Evolutionary conservation across 2,113 vertebrate species (phyloP).

Genomic region (Todiramphus saurophagus): DNA sequence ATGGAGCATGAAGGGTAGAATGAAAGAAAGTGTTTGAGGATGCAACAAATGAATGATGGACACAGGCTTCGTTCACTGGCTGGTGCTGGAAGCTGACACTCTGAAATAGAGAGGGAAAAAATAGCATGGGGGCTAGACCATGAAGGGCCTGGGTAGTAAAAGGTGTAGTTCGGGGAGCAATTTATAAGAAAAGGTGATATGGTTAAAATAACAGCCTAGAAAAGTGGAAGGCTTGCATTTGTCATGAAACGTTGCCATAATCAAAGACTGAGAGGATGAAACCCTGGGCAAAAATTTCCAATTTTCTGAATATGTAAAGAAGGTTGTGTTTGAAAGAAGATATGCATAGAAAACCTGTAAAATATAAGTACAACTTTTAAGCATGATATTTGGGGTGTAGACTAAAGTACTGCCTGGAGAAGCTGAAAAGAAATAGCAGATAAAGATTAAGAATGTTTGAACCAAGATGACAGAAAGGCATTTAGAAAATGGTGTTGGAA

Average conservation of each 20-base stretch:
- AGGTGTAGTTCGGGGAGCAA: background rate
- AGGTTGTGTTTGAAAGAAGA: background rate
- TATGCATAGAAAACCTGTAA: background rate
- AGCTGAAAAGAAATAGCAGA: background rate
- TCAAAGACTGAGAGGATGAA: background rate
- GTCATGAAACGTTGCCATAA: background rate
- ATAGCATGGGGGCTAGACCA: background rate
- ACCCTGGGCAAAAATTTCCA: background rate
- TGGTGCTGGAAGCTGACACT: background rate
- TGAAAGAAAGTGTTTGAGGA: background rate
- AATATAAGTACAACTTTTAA: background rate
- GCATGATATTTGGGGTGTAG: background rate
- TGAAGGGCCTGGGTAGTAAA: background rate
- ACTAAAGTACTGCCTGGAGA: background rate
- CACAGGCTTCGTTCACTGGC: background rate
- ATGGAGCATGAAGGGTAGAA: slow-evolving; percentile 4
- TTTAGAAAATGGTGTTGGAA: background rate
- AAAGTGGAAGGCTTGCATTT: background rate
- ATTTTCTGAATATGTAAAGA: background rate
- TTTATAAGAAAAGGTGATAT: background rate
- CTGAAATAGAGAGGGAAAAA: background rate
- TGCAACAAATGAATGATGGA: background rate
- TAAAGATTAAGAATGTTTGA: background rate
- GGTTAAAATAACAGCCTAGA: background rate
- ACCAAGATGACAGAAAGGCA: background rate